These are phyloP conservation scores for Tachina fera DNA, from an alignment of 2,888 invertebrate genomes.

Conservation along the genomic window DNA sequence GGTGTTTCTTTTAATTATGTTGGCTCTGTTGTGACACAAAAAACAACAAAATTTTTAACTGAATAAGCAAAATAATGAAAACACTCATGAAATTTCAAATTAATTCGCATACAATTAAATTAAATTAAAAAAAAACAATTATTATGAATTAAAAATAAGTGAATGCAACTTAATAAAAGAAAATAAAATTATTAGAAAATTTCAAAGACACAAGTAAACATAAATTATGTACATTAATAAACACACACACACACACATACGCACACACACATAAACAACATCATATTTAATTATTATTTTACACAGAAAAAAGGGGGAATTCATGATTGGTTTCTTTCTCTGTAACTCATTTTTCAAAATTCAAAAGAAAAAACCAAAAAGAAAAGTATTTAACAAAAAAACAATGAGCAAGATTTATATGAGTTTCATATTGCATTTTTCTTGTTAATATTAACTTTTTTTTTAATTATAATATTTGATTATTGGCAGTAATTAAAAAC, in stretches of 20 bases:
- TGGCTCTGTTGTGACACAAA: conserved; percentile 49
- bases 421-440: conserved; percentile 52
- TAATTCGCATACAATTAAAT: background rate
- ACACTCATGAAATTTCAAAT: conserved; percentile 6
- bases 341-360: conserved; percentile 68
- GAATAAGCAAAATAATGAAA: conserved; percentile 37
- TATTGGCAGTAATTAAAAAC: conserved; percentile 19
- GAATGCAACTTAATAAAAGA: conserved; percentile 53
- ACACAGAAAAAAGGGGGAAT: conserved; percentile 1
- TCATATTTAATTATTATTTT: conserved; percentile 7
- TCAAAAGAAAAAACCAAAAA: conserved; percentile 61
- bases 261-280: conserved; percentile 58
- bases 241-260: conserved; percentile 31
- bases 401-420: conserved; percentile 60
- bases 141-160: conserved; percentile 44
- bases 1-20: conserved; percentile 43
- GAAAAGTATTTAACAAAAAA: conserved; percentile 43
- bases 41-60: conserved; percentile 40
- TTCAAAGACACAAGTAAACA: conserved; percentile 2
- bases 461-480: conserved; percentile 10
- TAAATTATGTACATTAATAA: conserved; percentile 27
- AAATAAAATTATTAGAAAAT: conserved; percentile 18
- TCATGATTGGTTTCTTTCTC: conserved; percentile 41
- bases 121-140: background rate
- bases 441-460: background rate